Percentiles rank a stretch among this genome's conserved stretches.
These are phyloP conservation scores for Oncorhynchus nerka DNA, from an alignment of 2,113 vertebrate genomes.

Conservation along the genomic window DNA sequence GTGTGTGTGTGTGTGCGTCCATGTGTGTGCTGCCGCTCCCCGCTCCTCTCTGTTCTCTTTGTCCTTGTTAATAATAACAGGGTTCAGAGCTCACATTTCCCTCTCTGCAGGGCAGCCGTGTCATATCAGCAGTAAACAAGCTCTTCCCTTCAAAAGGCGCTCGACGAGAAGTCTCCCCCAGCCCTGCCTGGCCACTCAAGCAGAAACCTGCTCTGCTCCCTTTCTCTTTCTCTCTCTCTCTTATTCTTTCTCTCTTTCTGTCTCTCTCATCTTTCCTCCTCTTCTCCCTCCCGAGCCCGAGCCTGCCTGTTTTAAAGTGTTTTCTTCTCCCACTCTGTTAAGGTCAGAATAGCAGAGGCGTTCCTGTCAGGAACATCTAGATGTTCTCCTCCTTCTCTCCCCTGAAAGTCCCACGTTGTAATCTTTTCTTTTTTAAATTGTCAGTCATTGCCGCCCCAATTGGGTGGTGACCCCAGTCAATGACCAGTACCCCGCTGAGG, in stretches of 20 bases:
- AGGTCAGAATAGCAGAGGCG: conserved; percentile 73
- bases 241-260: conserved; percentile 59
- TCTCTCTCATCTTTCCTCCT: conserved; percentile 38
- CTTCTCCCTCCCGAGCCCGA: neutral
- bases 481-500: conserved; percentile 15
- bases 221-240: conserved; percentile 61
- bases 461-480: conserved; percentile 52
- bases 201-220: conserved; percentile 74
- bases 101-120: conserved; percentile 78
- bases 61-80: conserved; percentile 88
- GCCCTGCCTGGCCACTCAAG: conserved; percentile 72
- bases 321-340: conserved; percentile 61
- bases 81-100: conserved; percentile 77
- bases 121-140: conserved; percentile 82
- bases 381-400: conserved; percentile 66
- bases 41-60: conserved; percentile 73
- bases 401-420: conserved; percentile 61
- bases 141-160: conserved; percentile 74
- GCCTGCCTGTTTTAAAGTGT: conserved; percentile 51
- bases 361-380: conserved; percentile 80
- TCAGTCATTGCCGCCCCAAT: conserved; percentile 59
- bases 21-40: conserved; percentile 49
- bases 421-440: conserved; percentile 68
- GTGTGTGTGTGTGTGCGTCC: conserved; percentile 20
- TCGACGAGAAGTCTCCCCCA: conserved; percentile 65